Conservation (phyloP, 2,113 vertebrate species). For the Ariopsis seemanni region DNA sequence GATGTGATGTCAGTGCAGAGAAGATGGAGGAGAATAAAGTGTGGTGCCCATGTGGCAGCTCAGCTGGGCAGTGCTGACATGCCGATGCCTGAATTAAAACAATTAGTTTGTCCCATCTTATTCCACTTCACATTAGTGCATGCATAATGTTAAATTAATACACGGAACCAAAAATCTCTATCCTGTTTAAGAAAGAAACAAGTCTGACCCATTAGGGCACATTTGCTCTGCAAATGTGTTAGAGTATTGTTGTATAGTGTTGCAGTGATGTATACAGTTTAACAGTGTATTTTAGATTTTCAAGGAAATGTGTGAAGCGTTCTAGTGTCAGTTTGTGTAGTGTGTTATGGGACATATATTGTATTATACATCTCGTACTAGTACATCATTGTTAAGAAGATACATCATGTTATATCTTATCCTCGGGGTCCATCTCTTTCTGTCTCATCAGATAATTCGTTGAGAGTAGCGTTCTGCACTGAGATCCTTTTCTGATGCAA, state of each 20-base stretch:
- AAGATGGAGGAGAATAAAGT: slow-evolving; percentile 5
- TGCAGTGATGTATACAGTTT: not conserved
- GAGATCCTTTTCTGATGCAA: not conserved
- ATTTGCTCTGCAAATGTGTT: not conserved
- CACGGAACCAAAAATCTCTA: not conserved
- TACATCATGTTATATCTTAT: not conserved
- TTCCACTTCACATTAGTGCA: not conserved
- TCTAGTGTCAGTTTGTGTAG: not conserved
- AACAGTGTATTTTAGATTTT: not conserved
- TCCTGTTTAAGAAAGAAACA: slow-evolving; percentile 10
- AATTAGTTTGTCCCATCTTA: slow-evolving; percentile 20
- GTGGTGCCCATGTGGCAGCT: slow-evolving; percentile 1
- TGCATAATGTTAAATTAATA: slow-evolving; percentile 19
- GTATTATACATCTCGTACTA: not conserved
- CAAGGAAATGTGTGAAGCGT: not conserved
- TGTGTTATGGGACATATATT: not conserved
- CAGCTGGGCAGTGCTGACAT: not conserved
- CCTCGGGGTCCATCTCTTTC: not conserved
- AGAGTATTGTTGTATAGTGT: not conserved
- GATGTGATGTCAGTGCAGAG: not conserved
- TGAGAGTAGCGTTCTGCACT: not conserved
- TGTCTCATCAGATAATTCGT: not conserved
- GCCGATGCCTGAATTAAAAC: slow-evolving; percentile 15
- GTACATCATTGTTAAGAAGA: not conserved
- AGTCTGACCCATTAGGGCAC: not conserved